Evolutionary conservation across 2,888 invertebrate genomes (phyloP).

Genomic region (Pherbina coryleti): DNA sequence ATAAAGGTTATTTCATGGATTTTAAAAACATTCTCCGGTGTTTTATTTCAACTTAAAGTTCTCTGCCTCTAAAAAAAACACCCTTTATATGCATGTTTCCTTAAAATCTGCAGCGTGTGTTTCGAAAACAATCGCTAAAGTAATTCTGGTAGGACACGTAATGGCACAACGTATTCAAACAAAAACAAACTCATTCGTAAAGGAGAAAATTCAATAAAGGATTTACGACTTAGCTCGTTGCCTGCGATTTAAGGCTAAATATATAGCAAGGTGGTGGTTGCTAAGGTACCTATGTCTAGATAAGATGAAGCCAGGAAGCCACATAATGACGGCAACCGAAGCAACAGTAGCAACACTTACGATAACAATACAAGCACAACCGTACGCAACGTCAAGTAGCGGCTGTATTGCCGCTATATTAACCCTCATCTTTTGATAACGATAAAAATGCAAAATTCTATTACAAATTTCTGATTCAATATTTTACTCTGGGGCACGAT

Average conservation of each 20-base stretch:
- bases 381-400: slow-evolving; percentile 53
- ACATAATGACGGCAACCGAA: slow-evolving; percentile 60
- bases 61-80: too few relatives aligned
- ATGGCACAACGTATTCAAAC: not conserved
- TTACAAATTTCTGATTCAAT: slow-evolving; percentile 58
- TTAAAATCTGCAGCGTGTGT: not conserved
- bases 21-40: too few relatives aligned
- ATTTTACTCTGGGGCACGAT: slow-evolving; percentile 66
- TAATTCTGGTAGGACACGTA: too few relatives aligned
- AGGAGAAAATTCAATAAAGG: slow-evolving; percentile 63
- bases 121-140: not conserved
- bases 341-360: slow-evolving; percentile 55
- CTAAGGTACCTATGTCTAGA: not conserved
- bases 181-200: not conserved
- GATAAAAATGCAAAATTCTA: slow-evolving; percentile 54
- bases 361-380: not conserved
- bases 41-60: too few relatives aligned
- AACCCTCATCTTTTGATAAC: slow-evolving; percentile 24
- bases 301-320: slow-evolving; percentile 56
- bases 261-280: not conserved
- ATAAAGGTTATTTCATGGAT: too few relatives aligned
- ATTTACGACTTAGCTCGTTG: slow-evolving; percentile 59
- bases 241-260: slow-evolving; percentile 29
- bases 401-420: slow-evolving; percentile 34
- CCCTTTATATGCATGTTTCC: not conserved